Percentiles rank a stretch among this genome's conserved stretches.
Conservation (phyloP, 2,113 vertebrate genomes). For the Heterotis niloticus region DNA sequence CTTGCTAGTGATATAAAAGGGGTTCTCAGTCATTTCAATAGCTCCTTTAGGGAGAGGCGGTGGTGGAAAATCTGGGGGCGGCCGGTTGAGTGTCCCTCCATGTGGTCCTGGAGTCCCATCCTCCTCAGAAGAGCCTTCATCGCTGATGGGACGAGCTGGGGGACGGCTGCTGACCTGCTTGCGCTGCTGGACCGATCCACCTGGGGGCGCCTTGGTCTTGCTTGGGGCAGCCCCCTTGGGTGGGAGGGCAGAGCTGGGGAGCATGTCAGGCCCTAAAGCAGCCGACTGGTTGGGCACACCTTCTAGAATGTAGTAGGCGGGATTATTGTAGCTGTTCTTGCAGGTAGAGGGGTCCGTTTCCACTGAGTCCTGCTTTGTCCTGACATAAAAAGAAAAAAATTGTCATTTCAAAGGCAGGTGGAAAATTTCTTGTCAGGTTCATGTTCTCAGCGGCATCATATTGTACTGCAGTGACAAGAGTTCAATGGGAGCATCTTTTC, state of each 20-base stretch:
- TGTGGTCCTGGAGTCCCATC: slow-evolving; percentile 52
- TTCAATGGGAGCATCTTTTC: neutral
- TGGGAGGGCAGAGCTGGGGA: slow-evolving; percentile 50
- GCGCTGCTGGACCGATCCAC: slow-evolving; percentile 41
- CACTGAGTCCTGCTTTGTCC: slow-evolving; percentile 69
- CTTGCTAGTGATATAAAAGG: slow-evolving; percentile 51
- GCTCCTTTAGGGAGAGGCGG: slow-evolving; percentile 77
- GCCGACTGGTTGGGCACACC: slow-evolving; percentile 86
- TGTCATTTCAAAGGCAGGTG: neutral
- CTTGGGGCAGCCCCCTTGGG: slow-evolving; percentile 36
- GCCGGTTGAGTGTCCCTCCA: slow-evolving; percentile 67
- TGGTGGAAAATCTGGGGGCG: slow-evolving; percentile 79
- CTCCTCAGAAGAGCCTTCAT: slow-evolving; percentile 80
- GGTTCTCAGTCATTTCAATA: slow-evolving; percentile 58
- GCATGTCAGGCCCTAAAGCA: slow-evolving; percentile 61
- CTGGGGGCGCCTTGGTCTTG: slow-evolving; percentile 67
- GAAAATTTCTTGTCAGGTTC: neutral
- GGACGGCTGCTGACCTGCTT: slow-evolving; percentile 50
- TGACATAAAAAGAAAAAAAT: slow-evolving; percentile 36
- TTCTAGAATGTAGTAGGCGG: slow-evolving; percentile 91
- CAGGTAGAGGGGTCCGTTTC: slow-evolving; percentile 63
- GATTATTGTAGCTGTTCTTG: slow-evolving; percentile 97
- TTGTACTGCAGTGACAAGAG: neutral
- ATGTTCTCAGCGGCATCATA: neutral
- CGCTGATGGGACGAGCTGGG: slow-evolving; percentile 54